Base-by-base conservation (phyloP, 2,797 vertebrate species). In the Emys orbicularis region DNA sequence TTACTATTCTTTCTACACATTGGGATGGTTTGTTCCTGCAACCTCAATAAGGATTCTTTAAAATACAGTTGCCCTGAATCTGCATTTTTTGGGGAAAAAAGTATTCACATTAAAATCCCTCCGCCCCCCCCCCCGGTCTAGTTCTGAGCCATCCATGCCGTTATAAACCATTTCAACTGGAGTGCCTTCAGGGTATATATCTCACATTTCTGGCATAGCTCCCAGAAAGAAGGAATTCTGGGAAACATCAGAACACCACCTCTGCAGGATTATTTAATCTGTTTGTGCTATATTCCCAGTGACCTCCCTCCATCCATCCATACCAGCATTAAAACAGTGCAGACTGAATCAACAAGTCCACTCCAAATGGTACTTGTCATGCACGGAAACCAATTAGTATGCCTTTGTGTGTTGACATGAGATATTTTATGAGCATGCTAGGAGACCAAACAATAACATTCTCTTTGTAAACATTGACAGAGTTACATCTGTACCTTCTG, bases 271-370 rank as follows among this genome's bases (percentile, higher is more conserved):
- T n/a, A 27, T 16, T 44, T 65, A 77, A 88, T 23, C 31, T 1
- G 1, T 29, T 47, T 1, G 0, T 77, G 53, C 0, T 0, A 25
- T 87, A 6, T 1, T 13, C 72, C 1, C 76, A 88, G 12, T 19
- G 23, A 53, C 16, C 84, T 7, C 79, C 50, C 47, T 47, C 47
- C 47, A 81, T 68, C 34, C 65, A 68, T 68, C 65, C 65, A 68
- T 21, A 1, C 18, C 65, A n/a, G 65, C n/a, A n/a, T 61, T 53
- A 29, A 61, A 95, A 79, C 0, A 13, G 8, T 0, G 4, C 47
- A 79, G n/a, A 13, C 0, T 37, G 9, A 53, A 90, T 5, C 81
- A 87, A 54, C 19, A 31, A 56, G 3, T 4, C 21, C 83, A 19
- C 61, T 50, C 44, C 94, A 77, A 61, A 72, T 54, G 47, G 47